A percentile compares a stretch with the other conserved stretches of the same genome.
These are phyloP conservation scores for Macrobrachium nipponense DNA, from an alignment of 1,140 invertebrate genomes.

Conservation along the genomic window DNA sequence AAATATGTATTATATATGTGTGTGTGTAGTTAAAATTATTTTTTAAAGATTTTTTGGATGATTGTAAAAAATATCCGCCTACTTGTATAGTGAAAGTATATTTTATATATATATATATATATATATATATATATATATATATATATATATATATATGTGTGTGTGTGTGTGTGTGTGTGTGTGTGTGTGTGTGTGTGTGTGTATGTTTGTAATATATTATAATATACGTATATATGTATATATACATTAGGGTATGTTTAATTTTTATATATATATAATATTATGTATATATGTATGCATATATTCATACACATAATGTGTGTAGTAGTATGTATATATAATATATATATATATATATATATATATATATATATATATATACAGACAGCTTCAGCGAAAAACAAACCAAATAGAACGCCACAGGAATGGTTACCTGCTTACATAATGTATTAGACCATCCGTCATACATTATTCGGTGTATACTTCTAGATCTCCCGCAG, in stretches of 20 bases:
- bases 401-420: too few species aligned
- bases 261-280: conserved; percentile 5
- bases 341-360: conserved; percentile 3
- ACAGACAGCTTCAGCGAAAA: background rate
- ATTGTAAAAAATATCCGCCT: background rate
- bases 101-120: conserved; percentile 11
- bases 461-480: too few species aligned
- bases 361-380: conserved; percentile 1
- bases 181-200: background rate
- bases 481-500: too few species aligned
- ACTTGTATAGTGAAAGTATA: background rate
- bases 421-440: too few species aligned
- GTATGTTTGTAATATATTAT: background rate
- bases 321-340: background rate
- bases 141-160: background rate
- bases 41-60: too few species aligned
- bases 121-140: background rate
- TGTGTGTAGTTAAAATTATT: too few species aligned
- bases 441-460: too few species aligned
- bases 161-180: background rate
- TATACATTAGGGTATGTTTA: too few species aligned
- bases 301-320: background rate
- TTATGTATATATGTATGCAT: background rate
- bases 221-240: background rate
- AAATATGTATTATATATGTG: background rate